Evolutionary conservation across 1,140 invertebrate genomes (phyloP).

Genomic region (Caenorhabditis inopinata): DNA sequence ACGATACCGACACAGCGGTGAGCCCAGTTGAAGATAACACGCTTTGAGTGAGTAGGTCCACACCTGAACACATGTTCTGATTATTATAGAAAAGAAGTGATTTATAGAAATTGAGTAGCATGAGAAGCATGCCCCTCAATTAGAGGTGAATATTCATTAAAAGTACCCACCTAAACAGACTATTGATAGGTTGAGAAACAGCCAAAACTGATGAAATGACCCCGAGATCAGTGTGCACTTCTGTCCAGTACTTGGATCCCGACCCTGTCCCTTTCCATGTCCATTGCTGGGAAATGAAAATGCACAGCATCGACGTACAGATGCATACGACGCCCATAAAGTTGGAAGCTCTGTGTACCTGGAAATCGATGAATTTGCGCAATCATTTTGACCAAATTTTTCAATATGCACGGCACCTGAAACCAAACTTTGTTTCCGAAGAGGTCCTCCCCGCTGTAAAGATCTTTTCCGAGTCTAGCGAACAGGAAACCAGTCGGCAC

Average conservation of each 20-base stretch:
- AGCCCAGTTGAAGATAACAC: constrained; percentile 15
- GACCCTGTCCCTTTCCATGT: constrained; percentile 6
- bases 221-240: constrained; percentile 8
- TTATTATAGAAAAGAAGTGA: too few relatives aligned
- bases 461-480: background rate
- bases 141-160: too few relatives aligned
- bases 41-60: background rate
- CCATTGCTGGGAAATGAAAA: constrained; percentile 4
- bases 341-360: background rate
- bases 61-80: background rate
- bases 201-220: background rate
- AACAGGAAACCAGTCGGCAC: background rate
- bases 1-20: background rate
- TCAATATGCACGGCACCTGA: background rate
- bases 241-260: constrained; percentile 6
- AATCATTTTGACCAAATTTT: background rate
- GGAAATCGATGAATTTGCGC: background rate
- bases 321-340: constrained; percentile 10
- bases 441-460: background rate
- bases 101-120: too few relatives aligned
- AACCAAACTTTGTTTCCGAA: background rate
- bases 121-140: too few relatives aligned
- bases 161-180: background rate
- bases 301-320: constrained; percentile 3
- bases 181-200: constrained; percentile 2